These are phyloP conservation scores for Tauraco erythrolophus DNA, from an alignment of 2,113 vertebrate species.

Conservation along the genomic window DNA sequence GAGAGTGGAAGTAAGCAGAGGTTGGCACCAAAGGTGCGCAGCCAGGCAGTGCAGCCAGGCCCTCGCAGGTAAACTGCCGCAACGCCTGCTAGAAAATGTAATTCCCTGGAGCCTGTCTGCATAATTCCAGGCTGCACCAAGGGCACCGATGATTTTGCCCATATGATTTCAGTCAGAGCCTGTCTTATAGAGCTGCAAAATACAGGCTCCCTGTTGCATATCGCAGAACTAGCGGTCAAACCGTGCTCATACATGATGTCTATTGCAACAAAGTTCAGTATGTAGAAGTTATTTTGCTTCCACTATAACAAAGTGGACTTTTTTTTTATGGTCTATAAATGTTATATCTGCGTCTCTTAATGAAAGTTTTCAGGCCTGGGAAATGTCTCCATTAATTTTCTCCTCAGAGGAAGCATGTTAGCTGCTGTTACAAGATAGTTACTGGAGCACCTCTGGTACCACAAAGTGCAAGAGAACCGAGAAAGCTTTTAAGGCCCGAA, in stretches of 20 bases:
- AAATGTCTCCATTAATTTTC: not conserved
- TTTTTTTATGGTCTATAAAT: not conserved
- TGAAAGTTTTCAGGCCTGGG: not conserved
- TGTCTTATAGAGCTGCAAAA: not conserved
- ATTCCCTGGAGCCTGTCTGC: rapidly evolving
- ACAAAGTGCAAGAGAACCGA: not conserved
- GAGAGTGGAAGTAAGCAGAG: not conserved
- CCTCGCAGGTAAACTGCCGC: rapidly evolving
- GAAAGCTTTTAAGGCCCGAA: not conserved
- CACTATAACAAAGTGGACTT: not conserved
- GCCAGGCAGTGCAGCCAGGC: not conserved
- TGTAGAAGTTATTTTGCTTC: not conserved
- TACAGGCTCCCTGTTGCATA: rapidly evolving
- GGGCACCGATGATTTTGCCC: rapidly evolving
- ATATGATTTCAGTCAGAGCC: rapidly evolving
- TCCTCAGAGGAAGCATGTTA: rapidly evolving
- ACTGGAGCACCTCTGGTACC: not conserved
- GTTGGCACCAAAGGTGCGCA: not conserved
- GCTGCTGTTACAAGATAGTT: not conserved
- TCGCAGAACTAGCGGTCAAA: rapidly evolving
- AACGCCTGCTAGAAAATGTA: not conserved
- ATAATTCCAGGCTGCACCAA: not conserved
- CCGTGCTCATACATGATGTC: rapidly evolving
- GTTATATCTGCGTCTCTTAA: not conserved
- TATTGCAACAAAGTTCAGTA: not conserved